Percentiles rank a stretch among this genome's conserved stretches.
phyloP scores from a whole-genome alignment of 1,140 invertebrate genomes.

The Drosophila fuyamai region DNA sequence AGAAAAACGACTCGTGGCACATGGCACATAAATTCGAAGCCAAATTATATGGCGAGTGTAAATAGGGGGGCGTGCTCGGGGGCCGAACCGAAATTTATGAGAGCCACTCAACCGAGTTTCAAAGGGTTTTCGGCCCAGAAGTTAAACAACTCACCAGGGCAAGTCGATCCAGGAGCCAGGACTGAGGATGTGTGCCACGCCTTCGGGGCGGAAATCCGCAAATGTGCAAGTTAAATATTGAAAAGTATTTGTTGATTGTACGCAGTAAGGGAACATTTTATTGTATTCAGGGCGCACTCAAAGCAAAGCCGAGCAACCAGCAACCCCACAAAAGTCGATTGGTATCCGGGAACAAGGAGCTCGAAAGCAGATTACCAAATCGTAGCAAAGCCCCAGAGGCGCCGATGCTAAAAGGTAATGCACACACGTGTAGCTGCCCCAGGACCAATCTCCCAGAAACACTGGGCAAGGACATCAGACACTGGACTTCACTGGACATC shows the following conservation, averaged over 20 bases:
- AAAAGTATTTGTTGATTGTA: conserved; percentile 69
- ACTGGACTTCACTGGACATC: conserved; percentile 2
- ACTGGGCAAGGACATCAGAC: conserved; percentile 7
- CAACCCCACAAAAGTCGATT: conserved; percentile 27
- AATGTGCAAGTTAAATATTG: conserved; percentile 68
- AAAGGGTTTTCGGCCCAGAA: conserved; percentile 50
- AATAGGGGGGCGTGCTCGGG: conserved; percentile 21
- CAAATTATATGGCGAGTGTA: conserved; percentile 61
- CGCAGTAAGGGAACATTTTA: conserved; percentile 40
- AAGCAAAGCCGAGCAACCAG: conserved; percentile 1
- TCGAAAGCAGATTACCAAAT: conserved; percentile 47
- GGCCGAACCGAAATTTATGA: conserved; percentile 42
- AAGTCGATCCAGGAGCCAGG: conserved; percentile 4
- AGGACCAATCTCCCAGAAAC: conserved; percentile 10
- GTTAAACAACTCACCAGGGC: conserved; percentile 30
- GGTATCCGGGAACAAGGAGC: conserved; percentile 29
- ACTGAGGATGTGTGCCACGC: conserved; percentile 27
- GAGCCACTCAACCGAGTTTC: conserved; percentile 49
- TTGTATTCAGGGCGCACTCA: conserved; percentile 21
- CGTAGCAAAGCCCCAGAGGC: conserved; percentile 54
- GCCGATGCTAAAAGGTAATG: conserved; percentile 44
- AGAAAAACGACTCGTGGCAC: conserved; percentile 42
- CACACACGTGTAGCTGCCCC: conserved; percentile 47
- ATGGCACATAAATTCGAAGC: conserved; percentile 64
- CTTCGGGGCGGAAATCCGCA: conserved; percentile 43